Evolutionary conservation across 2,888 invertebrate genomes (phyloP).

Genomic region (Neoaliturus tenellus): DNA sequence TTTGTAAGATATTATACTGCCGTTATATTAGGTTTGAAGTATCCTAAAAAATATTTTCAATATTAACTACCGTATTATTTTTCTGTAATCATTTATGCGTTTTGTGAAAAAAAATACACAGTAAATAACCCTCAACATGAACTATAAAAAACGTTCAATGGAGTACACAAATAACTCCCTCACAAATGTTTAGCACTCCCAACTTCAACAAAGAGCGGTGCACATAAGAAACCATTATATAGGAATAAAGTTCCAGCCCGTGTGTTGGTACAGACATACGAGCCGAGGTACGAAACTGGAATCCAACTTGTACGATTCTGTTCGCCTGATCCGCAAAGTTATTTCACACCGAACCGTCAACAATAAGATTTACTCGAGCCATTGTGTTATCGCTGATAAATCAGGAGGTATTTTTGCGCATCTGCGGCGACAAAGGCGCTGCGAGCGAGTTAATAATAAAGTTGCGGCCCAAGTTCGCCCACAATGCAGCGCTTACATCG

Average conservation of each 20-base stretch:
- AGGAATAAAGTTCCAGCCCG: neutral
- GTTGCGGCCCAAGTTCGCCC: slow-evolving; percentile 27
- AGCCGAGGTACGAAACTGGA: neutral
- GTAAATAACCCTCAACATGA: too few species aligned
- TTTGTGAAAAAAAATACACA: too few species aligned
- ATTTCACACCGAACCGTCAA: slow-evolving; percentile 13
- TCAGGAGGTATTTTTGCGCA: slow-evolving; percentile 42
- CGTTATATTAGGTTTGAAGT: too few species aligned
- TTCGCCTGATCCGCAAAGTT: neutral
- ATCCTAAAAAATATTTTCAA: too few species aligned
- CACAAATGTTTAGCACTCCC: too few species aligned
- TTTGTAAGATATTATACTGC: too few species aligned
- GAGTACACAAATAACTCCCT: too few species aligned
- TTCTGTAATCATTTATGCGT: too few species aligned
- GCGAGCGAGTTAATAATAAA: slow-evolving; percentile 43
- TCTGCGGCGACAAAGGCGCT: slow-evolving; percentile 15
- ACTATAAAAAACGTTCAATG: too few species aligned
- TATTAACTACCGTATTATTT: too few species aligned
- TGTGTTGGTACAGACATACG: slow-evolving; percentile 17
- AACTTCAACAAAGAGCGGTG: neutral
- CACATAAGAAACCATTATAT: slow-evolving; percentile 12
- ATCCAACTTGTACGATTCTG: neutral
- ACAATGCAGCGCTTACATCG: slow-evolving; percentile 38
- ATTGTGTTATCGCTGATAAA: slow-evolving; percentile 31
- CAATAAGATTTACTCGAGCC: slow-evolving; percentile 35